phyloP scores from a whole-genome alignment of 1,140 invertebrate genomes.

The Eurytemora carolleeae region DNA sequence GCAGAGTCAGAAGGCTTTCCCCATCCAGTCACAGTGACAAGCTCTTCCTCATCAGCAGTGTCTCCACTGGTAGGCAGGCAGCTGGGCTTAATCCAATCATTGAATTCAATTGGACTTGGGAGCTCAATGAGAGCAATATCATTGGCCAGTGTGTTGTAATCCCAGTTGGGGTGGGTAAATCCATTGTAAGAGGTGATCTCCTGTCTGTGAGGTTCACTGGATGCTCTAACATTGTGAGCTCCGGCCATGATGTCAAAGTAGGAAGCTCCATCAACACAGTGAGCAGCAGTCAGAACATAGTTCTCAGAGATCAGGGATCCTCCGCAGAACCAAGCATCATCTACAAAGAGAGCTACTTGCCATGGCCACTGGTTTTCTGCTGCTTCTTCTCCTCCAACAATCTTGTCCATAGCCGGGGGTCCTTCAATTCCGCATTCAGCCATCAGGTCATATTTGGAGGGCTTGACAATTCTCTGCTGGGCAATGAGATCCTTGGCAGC shows the following conservation, averaged over 20 bases:
- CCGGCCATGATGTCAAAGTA: conserved; percentile 26
- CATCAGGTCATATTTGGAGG: not conserved
- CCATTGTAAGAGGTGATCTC: conserved; percentile 24
- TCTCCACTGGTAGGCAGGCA: conserved; percentile 21
- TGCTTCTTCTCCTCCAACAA: conserved; percentile 39
- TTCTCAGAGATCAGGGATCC: conserved; percentile 32
- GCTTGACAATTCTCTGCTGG: too few relatives aligned
- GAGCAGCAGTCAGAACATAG: conserved; percentile 37
- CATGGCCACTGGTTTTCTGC: conserved; percentile 36
- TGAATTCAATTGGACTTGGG: conserved; percentile 27
- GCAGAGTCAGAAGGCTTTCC: conserved; percentile 18
- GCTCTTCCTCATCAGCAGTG: conserved; percentile 21
- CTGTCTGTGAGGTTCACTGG: conserved; percentile 25
- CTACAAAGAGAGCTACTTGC: conserved; percentile 27
- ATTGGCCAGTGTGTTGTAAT: conserved; percentile 26
- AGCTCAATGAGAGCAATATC: conserved; percentile 36
- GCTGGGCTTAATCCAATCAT: conserved; percentile 24
- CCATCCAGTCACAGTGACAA: conserved; percentile 25
- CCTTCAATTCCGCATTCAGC: not conserved
- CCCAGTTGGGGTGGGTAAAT: conserved; percentile 30
- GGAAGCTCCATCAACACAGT: conserved; percentile 24
- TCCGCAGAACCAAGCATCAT: conserved; percentile 31
- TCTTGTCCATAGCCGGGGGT: conserved; percentile 20
- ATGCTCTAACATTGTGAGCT: conserved; percentile 29
- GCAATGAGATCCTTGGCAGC: too few relatives aligned